Evolutionary conservation across 1,140 invertebrate genomes (phyloP).

Genomic region (Lasioglossum baleicum): DNA sequence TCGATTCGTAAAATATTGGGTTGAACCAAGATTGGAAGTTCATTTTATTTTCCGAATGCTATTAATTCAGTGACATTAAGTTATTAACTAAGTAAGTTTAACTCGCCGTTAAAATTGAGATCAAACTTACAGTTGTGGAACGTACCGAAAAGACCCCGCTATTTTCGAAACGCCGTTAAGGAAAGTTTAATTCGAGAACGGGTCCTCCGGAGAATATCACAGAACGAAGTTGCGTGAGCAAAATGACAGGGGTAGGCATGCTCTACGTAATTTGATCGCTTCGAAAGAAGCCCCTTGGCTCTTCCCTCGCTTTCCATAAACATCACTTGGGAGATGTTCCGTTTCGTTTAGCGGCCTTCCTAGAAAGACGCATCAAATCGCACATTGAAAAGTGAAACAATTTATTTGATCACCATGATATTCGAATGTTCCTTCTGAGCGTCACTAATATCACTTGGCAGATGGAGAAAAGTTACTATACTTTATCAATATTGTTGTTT

Average conservation of each 20-base stretch:
- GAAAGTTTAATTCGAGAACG: conserved; percentile 38
- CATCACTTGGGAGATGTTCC: conserved; percentile 29
- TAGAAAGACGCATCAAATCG: conserved; percentile 8
- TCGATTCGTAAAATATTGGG: no score
- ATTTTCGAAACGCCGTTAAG: neutral
- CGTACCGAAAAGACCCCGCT: no score
- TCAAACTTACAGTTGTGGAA: no score
- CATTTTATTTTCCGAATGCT: no score
- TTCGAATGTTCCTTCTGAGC: no score
- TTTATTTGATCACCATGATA: neutral
- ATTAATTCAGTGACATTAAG: no score
- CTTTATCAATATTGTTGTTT: no score
- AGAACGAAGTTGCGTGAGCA: conserved; percentile 22
- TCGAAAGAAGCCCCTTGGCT: conserved; percentile 28
- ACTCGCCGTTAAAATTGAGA: no score
- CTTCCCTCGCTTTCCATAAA: conserved; percentile 35
- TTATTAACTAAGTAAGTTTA: no score
- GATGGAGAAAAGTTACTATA: no score
- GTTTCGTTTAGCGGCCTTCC: conserved; percentile 2
- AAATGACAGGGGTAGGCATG: conserved; percentile 21
- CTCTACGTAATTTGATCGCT: conserved; percentile 47
- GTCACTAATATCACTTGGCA: no score
- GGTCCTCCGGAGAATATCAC: conserved; percentile 31
- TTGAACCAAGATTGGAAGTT: no score
- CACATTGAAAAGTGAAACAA: neutral